Conservation (phyloP, 1,140 invertebrate genomes). For the Leptinotarsa undecemlineata region DNA sequence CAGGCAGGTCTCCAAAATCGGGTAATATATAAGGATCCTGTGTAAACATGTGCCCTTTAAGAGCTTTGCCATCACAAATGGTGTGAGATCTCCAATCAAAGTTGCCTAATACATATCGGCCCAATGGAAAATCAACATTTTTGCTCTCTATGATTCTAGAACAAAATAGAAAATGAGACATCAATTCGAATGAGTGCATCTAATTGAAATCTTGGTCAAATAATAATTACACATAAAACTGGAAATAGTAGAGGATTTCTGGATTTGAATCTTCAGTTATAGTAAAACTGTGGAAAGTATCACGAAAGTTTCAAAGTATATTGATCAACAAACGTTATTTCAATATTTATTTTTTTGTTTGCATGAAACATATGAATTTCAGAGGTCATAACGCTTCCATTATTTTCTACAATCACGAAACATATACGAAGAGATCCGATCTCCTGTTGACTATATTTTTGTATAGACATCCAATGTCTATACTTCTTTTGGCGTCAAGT, state of each 20-base stretch:
- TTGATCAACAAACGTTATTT: no score
- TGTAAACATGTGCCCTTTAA: background rate
- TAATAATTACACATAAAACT: background rate
- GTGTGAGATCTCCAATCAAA: slow-evolving; percentile 64
- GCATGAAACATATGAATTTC: no score
- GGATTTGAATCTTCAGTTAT: accelerated
- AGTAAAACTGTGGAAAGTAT: no score
- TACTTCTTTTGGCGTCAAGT: no score
- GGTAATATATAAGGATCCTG: slow-evolving; percentile 51
- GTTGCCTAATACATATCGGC: slow-evolving; percentile 57
- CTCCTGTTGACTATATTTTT: no score
- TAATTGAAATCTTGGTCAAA: background rate
- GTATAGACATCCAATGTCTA: no score
- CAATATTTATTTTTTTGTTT: no score
- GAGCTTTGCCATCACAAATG: slow-evolving; percentile 41
- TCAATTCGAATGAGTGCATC: background rate
- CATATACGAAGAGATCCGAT: no score
- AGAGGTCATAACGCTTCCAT: no score
- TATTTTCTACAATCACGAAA: no score
- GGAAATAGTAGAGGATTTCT: background rate
- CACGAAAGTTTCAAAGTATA: no score
- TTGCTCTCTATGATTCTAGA: slow-evolving; percentile 56
- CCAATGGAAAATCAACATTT: slow-evolving; percentile 58
- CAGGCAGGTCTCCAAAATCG: slow-evolving; percentile 57
- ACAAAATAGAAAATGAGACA: slow-evolving; percentile 11